Base-by-base conservation (phyloP, 1,140 invertebrate species). In the Helicorthomorpha holstii region DNA sequence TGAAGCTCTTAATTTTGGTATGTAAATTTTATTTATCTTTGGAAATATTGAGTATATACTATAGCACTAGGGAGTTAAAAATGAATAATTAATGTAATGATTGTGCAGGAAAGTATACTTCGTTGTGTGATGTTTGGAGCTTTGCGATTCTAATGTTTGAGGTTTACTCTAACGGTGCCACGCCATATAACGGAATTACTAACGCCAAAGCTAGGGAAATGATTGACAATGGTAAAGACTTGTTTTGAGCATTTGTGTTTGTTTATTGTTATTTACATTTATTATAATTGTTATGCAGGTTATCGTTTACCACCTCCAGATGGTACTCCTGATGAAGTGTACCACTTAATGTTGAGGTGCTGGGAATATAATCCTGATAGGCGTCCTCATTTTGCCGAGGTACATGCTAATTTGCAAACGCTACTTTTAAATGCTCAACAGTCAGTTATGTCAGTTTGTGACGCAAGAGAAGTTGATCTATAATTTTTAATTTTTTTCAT, bases 91-190 rank as follows among this genome's bases (percentile, higher is more conserved):
- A 26, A 12, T 26, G 50, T 58, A 57, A 57, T 1, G 56, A n/a
- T n/a, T n/a, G n/a, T n/a, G n/a, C n/a, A 89, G 86, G 88, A 26
- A 89, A 88, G 74, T 98, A 97, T 66, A 96, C 92, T n/a, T 86
- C 88, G 0, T 67, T 95, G 1, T 95, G 90, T 69, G 93, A 97
- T 71, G 89, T 96, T n/a, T 97, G 93, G 92, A 94, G 89, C 62
- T 98, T 90, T 67, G 92, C 92, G 21, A 85, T 98, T 54, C 70
- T 98, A 38, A 83, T 87, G 73, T 97, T 92, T 91, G 93, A 97
- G 71, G 89, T 97, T 62, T 96, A 95, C 70, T 86, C 89, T 0
- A 80, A 81, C 65, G 93, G 93, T 10, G 82, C 82, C 55, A 91
- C 85, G 52, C 93, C 93, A 0, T 97, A 96, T 63, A 81, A 81